Percentiles rank a stretch among this genome's conserved stretches.
Conservation (phyloP, 2,113 vertebrate genomes). For the Myotis lucifugus region DNA sequence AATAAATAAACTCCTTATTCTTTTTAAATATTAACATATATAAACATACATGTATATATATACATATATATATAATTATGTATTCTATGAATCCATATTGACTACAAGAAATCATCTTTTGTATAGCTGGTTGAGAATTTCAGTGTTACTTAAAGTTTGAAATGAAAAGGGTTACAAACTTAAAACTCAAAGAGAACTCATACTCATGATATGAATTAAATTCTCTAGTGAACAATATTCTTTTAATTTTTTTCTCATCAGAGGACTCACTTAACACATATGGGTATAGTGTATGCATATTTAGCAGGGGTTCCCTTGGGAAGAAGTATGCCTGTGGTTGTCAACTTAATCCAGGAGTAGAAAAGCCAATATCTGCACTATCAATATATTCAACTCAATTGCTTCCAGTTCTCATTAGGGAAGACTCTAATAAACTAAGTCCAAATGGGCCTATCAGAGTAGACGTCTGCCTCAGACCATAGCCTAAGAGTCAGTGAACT, state of each 20-base stretch:
- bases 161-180: neutral
- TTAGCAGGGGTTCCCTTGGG: fast-evolving
- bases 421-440: neutral
- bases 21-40: neutral
- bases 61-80: neutral
- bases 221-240: neutral
- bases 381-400: neutral
- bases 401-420: neutral
- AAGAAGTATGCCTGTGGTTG: neutral
- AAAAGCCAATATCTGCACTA: neutral
- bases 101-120: neutral
- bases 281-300: fast-evolving
- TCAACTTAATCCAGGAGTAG: neutral
- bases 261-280: neutral
- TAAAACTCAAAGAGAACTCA: neutral
- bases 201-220: neutral
- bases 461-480: neutral
- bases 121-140: neutral
- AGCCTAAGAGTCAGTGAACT: too few species aligned
- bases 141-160: neutral
- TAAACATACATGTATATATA: neutral
- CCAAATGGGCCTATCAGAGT: fast-evolving
- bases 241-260: neutral
- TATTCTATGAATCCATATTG: neutral
- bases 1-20: neutral